A percentile compares a stretch with the other conserved stretches of the same genome.
Conservation (phyloP, 92 coral and sea anemone species). For the Meandrina meandrites region DNA sequence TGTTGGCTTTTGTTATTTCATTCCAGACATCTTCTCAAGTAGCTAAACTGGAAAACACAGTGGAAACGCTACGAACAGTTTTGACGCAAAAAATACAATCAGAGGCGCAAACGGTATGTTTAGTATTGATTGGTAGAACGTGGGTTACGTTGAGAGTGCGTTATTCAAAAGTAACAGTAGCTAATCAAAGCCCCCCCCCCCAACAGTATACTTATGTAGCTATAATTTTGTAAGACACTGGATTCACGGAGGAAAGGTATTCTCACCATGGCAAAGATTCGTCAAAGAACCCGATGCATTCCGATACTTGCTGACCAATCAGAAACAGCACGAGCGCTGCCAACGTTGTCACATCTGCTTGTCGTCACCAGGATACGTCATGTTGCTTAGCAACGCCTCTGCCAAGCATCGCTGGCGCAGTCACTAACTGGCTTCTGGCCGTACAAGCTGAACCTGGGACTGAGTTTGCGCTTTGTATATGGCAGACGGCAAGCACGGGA, state of each 20-base stretch:
- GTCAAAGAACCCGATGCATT: not conserved
- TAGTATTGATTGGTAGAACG: not conserved
- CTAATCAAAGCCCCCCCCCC: not conserved
- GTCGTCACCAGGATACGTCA: not conserved
- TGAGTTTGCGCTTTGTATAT: too few species aligned
- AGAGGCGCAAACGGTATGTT: slow-evolving; percentile 99
- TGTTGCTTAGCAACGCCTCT: not conserved
- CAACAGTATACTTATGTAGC: not conserved
- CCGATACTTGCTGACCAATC: not conserved
- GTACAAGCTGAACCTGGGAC: not conserved
- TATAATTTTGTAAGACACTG: not conserved
- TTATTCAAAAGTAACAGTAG: not conserved
- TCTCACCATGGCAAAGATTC: not conserved
- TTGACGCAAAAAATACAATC: slow-evolving; percentile 93
- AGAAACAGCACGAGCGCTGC: not conserved
- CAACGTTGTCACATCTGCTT: not conserved
- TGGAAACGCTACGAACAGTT: slow-evolving; percentile 89
- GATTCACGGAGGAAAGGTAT: not conserved
- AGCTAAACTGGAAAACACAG: slow-evolving; percentile 88
- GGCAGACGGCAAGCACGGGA: not conserved
- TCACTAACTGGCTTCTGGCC: not conserved
- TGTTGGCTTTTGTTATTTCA: not conserved
- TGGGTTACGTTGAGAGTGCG: not conserved
- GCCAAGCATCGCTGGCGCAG: not conserved
- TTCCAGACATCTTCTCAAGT: slow-evolving; percentile 79